Percentiles rank a stretch among this genome's conserved stretches.
phyloP scores from a whole-genome alignment of 2,113 vertebrate species.

The Mungos mungo region DNA sequence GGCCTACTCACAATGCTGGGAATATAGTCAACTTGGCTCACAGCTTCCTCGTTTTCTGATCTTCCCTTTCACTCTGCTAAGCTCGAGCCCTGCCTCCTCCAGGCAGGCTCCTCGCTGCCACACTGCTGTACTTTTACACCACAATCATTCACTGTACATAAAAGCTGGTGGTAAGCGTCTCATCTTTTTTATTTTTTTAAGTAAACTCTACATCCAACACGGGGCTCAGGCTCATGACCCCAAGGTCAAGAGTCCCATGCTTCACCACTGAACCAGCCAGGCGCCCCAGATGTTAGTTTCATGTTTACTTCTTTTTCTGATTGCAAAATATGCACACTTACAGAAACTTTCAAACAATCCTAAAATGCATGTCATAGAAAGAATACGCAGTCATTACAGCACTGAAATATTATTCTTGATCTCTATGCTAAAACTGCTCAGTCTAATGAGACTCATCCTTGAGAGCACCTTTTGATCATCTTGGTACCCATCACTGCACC shows the following conservation, averaged over 20 bases:
- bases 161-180: not conserved
- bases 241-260: not conserved
- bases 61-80: not conserved
- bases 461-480: not conserved
- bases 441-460: not conserved
- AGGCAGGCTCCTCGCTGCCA: not conserved
- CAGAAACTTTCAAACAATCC: slow-evolving; percentile 14
- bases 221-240: not conserved
- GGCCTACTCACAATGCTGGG: not conserved
- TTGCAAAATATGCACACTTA: not conserved
- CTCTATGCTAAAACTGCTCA: not conserved
- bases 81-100: not conserved
- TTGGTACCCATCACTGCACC: not conserved
- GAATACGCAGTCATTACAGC: not conserved
- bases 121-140: not conserved
- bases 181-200: not conserved
- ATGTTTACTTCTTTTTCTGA: not conserved
- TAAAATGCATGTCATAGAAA: not conserved
- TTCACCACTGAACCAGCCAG: not conserved
- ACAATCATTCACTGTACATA: not conserved
- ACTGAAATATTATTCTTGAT: not conserved
- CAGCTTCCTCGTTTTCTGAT: not conserved
- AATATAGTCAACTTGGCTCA: not conserved
- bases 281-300: not conserved
- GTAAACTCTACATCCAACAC: not conserved